These are phyloP conservation scores for Colletes collaris DNA, from an alignment of 2,888 invertebrate genomes.

Conservation along the genomic window DNA sequence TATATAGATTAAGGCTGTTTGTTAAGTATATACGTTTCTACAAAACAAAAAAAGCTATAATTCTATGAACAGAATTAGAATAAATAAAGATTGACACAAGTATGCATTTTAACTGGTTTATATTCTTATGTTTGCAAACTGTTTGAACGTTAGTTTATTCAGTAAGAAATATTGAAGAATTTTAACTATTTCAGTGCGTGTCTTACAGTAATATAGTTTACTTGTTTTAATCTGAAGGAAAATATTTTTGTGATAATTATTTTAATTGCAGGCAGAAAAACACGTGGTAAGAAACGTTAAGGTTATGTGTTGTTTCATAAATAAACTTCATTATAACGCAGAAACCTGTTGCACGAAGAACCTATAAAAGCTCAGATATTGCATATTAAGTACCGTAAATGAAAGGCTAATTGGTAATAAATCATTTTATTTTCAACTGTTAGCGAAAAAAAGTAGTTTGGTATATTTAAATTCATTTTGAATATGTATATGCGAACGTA, in stretches of 20 bases:
- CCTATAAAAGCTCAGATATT: not conserved
- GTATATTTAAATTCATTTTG: not conserved
- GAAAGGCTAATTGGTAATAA: not conserved
- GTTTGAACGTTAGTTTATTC: no score
- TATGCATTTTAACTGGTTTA: not conserved
- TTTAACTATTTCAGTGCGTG: no score
- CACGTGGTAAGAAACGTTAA: conserved; percentile 35
- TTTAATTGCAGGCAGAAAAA: not conserved
- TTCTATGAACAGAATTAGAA: not conserved
- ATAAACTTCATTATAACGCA: not conserved
- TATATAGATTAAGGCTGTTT: not conserved
- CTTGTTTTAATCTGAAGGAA: not conserved
- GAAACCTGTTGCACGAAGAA: conserved; percentile 28
- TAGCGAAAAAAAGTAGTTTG: not conserved
- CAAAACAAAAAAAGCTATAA: not conserved
- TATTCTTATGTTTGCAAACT: not conserved
- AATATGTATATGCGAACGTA: not conserved
- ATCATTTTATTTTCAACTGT: not conserved
- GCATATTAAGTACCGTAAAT: conserved; percentile 1
- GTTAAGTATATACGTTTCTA: not conserved
- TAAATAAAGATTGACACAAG: not conserved
- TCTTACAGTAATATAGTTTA: no score
- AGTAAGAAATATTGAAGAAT: no score
- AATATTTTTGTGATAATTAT: not conserved
- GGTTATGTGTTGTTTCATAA: conserved; percentile 42